Percentiles rank a stretch among this genome's conserved stretches.
phyloP scores from a whole-genome alignment of 2,113 vertebrate species.

The Hippopotamus amphibius region DNA sequence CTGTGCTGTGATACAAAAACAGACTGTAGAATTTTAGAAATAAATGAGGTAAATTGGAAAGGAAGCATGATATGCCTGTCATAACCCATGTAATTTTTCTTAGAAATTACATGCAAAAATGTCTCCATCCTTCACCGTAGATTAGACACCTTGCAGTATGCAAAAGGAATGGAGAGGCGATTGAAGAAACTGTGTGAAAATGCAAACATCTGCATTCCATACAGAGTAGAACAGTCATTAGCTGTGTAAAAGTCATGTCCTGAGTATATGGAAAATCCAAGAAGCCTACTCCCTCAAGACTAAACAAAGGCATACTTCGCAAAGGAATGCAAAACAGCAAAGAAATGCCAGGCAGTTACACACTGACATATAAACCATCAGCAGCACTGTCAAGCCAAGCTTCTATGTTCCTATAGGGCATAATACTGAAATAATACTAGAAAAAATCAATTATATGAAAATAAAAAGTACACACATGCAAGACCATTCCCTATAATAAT shows the following conservation, averaged over 20 bases:
- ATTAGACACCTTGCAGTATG: conserved; percentile 63
- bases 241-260: conserved; percentile 8
- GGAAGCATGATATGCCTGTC: background rate
- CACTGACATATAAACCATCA: conserved; percentile 56
- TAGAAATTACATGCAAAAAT: conserved; percentile 37
- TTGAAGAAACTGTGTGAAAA: conserved; percentile 14
- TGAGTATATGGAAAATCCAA: conserved; percentile 46
- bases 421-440: background rate
- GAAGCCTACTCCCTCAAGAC: conserved; percentile 66
- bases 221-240: conserved; percentile 37
- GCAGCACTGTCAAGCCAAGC: background rate
- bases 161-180: background rate
- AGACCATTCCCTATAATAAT: background rate
- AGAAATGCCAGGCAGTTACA: conserved; percentile 45
- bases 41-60: conserved; percentile 54
- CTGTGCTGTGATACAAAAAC: background rate
- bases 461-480: background rate
- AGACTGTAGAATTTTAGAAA: conserved; percentile 3
- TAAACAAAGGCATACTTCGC: conserved; percentile 74
- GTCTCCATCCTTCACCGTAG: background rate
- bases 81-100: conserved; percentile 34
- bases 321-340: conserved; percentile 73
- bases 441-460: background rate
- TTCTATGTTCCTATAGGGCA: background rate
- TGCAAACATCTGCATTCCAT: conserved; percentile 65